Evolutionary conservation across 1,140 invertebrate genomes (phyloP), one percentile per base, ranked within the genome.

Genomic region (Ceratina australensis): DNA sequence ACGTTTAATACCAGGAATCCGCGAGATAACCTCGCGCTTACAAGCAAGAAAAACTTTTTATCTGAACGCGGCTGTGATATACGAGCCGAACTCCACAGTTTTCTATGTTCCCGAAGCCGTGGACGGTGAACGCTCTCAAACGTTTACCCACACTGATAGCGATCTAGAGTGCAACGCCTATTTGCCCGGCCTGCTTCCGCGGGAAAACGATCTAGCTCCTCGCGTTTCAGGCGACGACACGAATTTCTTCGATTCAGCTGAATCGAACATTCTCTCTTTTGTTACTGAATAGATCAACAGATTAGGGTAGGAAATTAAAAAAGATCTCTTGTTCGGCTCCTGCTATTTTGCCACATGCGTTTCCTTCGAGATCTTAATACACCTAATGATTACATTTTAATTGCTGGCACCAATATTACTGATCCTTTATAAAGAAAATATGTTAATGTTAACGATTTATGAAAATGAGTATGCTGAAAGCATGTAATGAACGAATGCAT

Each of bases 11-110:
- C 74, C 75, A 84, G 79, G 79, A 84, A 84, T 84, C 67, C 82
- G 82, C 82, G 74, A 85, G 82, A 85, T 84, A 84, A 81, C 73
- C 82, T 72, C 74, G 57, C 74, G 82, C 79, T 85, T 78, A 75
- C 82, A 60, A 74, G 71, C 61, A 73, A 74, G 33, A 42, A 42
- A 60, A 85, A 85, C 83, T 84, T 84, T 84, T 85, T 85, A 85
- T 84, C 82, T 81, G 47, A 42, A 42, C 66, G 16, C 15, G 52
- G 28, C 69, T 42, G 59, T 76, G 84, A 85, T 85, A 82, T 79
- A 85, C 76, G 83, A 82, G 75, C 63, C 80, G 76, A 85, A 85
- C 76, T 85, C 79, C 50, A 42, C 61, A 85, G 75, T 84, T 84
- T 78, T 84, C 73, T 81, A 80, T 78, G 72, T 84, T 82, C 63